Conservation (phyloP, 2,113 vertebrate species). For the Tupaia chinensis region DNA sequence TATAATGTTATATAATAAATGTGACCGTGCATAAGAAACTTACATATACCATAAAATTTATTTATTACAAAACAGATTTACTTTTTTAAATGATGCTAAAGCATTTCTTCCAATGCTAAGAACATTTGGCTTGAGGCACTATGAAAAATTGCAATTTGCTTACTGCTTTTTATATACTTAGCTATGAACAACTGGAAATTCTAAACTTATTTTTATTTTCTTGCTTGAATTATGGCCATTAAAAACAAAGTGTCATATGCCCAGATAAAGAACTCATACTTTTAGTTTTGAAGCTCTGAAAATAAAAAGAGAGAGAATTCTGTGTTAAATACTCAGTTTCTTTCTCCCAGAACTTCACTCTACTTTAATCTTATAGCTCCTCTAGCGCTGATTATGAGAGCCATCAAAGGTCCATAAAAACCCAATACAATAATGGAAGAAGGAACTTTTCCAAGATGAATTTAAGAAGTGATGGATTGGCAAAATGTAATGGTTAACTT, state of each 20-base stretch:
- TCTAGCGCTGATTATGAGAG: slow-evolving; percentile 15
- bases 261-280: neutral
- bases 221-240: neutral
- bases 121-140: neutral
- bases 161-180: neutral
- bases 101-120: neutral
- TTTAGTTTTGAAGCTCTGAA: neutral
- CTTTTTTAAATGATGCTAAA: neutral
- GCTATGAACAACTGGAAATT: neutral
- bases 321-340: neutral
- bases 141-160: slow-evolving; percentile 16
- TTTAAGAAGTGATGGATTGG: slow-evolving; percentile 68
- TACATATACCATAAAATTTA: neutral
- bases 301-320: slow-evolving; percentile 1
- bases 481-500: slow-evolving; percentile 63
- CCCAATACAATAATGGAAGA: slow-evolving; percentile 50
- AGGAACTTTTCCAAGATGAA: slow-evolving; percentile 67
- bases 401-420: slow-evolving; percentile 60
- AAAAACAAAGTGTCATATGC: neutral
- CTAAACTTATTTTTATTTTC: slow-evolving; percentile 1
- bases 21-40: neutral
- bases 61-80: neutral
- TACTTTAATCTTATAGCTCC: neutral
- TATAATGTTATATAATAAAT: neutral
- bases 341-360: neutral